These are phyloP conservation scores for Trissolcus basalis DNA, from an alignment of 1,140 invertebrate species.

Conservation along the genomic window DNA sequence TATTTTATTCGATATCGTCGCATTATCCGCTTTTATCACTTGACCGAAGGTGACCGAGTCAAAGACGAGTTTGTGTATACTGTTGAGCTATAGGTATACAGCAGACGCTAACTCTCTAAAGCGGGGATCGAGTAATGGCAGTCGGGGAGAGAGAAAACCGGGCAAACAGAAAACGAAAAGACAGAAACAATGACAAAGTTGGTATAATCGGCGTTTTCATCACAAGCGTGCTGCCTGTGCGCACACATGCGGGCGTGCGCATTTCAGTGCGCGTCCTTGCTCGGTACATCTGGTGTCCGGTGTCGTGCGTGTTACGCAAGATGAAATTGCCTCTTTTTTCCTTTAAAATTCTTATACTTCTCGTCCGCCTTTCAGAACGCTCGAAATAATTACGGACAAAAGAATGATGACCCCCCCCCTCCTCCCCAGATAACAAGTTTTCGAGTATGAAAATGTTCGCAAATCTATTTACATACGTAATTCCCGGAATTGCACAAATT, in stretches of 20 bases:
- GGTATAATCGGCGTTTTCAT: constrained; percentile 31
- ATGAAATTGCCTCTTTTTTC: constrained; percentile 44
- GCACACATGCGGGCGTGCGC: constrained; percentile 46
- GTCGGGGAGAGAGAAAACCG: background rate
- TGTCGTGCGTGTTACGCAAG: constrained; percentile 53
- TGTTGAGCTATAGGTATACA: no score
- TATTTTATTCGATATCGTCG: no score
- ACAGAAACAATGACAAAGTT: constrained; percentile 43
- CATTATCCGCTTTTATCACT: constrained; percentile 38
- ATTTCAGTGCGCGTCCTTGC: constrained; percentile 45
- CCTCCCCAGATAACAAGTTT: no score
- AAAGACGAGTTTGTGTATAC: constrained; percentile 34
- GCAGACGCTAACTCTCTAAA: no score
- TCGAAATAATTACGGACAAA: no score
- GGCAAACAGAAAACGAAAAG: constrained; percentile 21
- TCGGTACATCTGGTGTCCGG: constrained; percentile 33
- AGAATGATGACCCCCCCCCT: no score
- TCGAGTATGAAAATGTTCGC: no score
- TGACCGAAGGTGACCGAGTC: constrained; percentile 52
- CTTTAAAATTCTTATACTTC: background rate
- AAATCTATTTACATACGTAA: no score
- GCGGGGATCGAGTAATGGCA: background rate
- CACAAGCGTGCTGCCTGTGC: constrained; percentile 20
- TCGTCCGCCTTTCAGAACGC: no score
- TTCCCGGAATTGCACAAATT: no score